Evolutionary conservation across 2,797 vertebrate species (phyloP), one percentile per base, ranked within the genome.

Genomic region (Paratrypauchen microcephalus): DNA sequence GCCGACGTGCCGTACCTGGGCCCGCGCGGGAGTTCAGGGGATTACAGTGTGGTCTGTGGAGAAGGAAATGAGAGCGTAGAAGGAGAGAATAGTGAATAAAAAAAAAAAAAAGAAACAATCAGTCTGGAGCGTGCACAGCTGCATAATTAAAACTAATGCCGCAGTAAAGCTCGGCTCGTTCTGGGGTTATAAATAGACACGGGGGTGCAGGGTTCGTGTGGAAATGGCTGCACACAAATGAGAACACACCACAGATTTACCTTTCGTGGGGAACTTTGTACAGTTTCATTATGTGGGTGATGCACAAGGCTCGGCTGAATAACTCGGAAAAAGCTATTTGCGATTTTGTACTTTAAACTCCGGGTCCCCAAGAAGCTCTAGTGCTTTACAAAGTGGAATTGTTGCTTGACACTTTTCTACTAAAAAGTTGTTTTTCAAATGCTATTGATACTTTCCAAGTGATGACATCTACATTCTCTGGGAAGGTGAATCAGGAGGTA

Each of bases 1-100:
- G 73, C 74, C 8, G 68, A 72, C 76, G 77, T 71, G 73, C 72
- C 79, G 87, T 81, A 82, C 83, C 77, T 78, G 71, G 60, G 68
- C 66, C 39, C 67, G 0, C 60, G 65, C 23, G 55, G 61, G 66
- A 58, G 48, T 70, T 55, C 50, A 21, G 28, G 65, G 41, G 39
- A 71, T 59, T 78, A 69, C 62, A 62, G 71, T 71, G 39, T 62
- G 28, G 55, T 36, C 61, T 19, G 70, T 50, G 16, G 58, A 69
- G 9, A 16, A 66, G 32, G 61, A 58, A 79, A 75, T 24, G 71
- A 9, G 45, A 66, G 66, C 62, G 23, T 48, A 71, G 65, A 68
- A n/a, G 48, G 24, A 60, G 9, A 12, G 54, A 30, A 18, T 73
- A 75, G 9, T 47, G 55, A 26, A 70, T 5, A n/a, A 24, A 58